Evolutionary conservation across 1,140 invertebrate genomes (phyloP), one percentile per base, ranked within the genome.

Genomic region (Acromyrmex heyeri): DNA sequence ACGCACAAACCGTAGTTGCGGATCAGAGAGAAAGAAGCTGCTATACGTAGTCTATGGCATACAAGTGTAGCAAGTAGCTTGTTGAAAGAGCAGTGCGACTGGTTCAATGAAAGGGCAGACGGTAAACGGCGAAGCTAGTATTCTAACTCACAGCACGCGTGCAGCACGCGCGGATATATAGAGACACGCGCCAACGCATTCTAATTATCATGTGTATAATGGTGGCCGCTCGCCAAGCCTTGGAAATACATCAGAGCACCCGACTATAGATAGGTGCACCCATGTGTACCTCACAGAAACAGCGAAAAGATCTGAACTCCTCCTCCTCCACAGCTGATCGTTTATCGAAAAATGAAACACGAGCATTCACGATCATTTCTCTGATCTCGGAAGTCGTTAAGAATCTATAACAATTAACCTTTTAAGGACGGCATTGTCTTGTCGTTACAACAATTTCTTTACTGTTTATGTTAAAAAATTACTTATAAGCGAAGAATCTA

Each of bases 181-280:
- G 94, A 95, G 94, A 95, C 94, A 95, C 94, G 94, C 94, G 94
- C 94, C 93, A 95, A 95, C 94, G 94, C 93, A 95, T 95, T 95
- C 94, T 95, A 95, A 95, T 95, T 95, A 95, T 95, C 94, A 95
- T 95, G 93, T 94, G 94, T 93, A 95, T 95, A 95, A 95, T 95
- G 95, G 93, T 95, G 95, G 95, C 94, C 83, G 76, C 75, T 92
- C 90, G 95, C 94, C 95, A 95, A 95, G 93, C 93, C 93, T 94
- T 92, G 94, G 93, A 95, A 95, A 95, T 95, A 95, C 92, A 94
- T 94, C 93, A 92, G 92, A 92, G 89, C 70, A 67, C 67, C 88
- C 72, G 89, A 89, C 94, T 94, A 93, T 94, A 94, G 93, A 95
- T 95, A 94, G 93, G 88, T 93, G 87, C 90, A 91, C 82, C 21